Base-by-base conservation (phyloP, 2,888 invertebrate genomes). In the Ophion obscuratus region DNA sequence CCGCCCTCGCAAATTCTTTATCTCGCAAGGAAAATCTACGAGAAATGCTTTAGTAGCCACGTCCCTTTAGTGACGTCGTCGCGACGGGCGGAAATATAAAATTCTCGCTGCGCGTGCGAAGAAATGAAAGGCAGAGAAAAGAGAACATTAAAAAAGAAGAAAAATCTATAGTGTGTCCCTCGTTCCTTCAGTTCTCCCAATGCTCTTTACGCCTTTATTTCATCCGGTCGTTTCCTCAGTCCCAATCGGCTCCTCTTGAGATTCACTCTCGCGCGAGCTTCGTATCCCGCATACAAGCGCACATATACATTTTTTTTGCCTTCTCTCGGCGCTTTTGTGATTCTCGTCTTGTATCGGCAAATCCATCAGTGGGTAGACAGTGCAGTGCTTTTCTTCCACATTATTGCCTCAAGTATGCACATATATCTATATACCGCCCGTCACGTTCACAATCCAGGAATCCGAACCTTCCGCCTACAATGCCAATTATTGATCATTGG, bases 1-100 rank as follows among this genome's bases (percentile, higher is more conserved):
- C 53, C 53, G 4, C 14, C 53, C 17, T 53, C 53, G 17, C 53
- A 3, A 53, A 53, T 53, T 53, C 53, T 53, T 53, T 17, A 53
- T 53, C 53, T 53, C 53, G 17, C 5, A 17, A 10, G 61, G 61
- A 61, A n/a, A 61, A 78, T 27, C 20, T 61, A 31, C n/a, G 9
- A 5, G 11, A n/a, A 62, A 40, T 40, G n/a, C 9, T 24, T 31
- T 57, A 14, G 47, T 31, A 47, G 61, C 59, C 10, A 11, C 24
- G 70, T n/a, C 64, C 64, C 44, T 31, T 47, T 7, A 36, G 77
- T 76, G 82, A 82, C 85, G 88, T 88, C 90, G 89, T 90, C 90
- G 91, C 88, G 88, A 87, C 89, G 85, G 86, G 87, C 90, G 91
- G 91, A 90, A 90, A 87, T 90, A 90, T 91, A 90, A 92, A 91